phyloP scores from a whole-genome alignment of 2,888 invertebrate species.

The Muschampia plurimacula region DNA sequence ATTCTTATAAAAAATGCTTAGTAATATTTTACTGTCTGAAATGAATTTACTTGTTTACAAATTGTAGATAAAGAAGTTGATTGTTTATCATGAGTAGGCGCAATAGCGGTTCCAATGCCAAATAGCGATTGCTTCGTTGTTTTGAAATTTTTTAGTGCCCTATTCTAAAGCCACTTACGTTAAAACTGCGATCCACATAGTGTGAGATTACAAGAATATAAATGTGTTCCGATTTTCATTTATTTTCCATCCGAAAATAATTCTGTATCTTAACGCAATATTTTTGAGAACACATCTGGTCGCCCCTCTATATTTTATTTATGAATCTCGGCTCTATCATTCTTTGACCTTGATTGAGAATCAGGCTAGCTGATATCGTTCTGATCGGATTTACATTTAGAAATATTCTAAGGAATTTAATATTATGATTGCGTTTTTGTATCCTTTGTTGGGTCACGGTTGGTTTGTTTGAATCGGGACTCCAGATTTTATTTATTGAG shows the following conservation, averaged over 20 bases:
- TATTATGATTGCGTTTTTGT: conserved; percentile 32
- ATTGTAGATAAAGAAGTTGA: conserved; percentile 47
- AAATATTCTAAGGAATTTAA: conserved; percentile 42
- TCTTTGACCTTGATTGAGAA: conserved; percentile 58
- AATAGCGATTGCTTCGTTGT: background rate
- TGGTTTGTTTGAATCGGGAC: conserved; percentile 7
- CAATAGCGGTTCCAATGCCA: too few species aligned
- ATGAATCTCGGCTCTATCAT: conserved; percentile 57
- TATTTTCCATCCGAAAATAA: conserved; percentile 60
- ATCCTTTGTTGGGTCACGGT: conserved; percentile 12
- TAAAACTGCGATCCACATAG: conserved; percentile 55
- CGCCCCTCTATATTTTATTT: conserved; percentile 63
- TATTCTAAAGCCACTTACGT: conserved; percentile 59
- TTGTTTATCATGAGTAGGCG: conserved; percentile 44
- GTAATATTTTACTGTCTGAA: too few species aligned
- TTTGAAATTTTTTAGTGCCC: conserved; percentile 53
- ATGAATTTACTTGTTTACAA: conserved; percentile 36
- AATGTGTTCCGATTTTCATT: conserved; percentile 57
- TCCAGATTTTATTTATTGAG: background rate
- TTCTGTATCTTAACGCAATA: conserved; percentile 52
- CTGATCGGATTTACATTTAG: conserved; percentile 49
- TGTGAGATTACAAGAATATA: conserved; percentile 44
- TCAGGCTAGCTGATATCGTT: conserved; percentile 51
- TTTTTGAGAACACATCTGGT: conserved; percentile 58
- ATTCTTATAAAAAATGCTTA: too few species aligned